A percentile compares a stretch with the other conserved stretches of the same genome.
These are phyloP conservation scores for Tyto alba DNA, from an alignment of 2,113 vertebrate genomes.

Conservation along the genomic window DNA sequence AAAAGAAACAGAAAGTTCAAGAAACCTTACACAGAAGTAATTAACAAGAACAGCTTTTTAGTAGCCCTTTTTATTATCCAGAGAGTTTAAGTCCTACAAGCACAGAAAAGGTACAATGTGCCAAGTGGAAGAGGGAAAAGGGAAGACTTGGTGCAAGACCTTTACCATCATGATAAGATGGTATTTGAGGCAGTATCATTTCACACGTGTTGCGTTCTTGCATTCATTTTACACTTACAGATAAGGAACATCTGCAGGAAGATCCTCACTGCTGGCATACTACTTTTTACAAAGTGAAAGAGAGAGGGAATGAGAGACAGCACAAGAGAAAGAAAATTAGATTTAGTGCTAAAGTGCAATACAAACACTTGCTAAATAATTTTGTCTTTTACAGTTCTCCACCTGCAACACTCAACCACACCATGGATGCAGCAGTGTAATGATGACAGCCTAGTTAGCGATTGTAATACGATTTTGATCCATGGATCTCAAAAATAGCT, in stretches of 20 bases:
- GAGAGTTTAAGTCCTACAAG: not conserved
- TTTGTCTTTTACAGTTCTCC: not conserved
- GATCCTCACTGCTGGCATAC: not conserved
- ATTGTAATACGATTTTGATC: not conserved
- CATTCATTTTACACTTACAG: not conserved
- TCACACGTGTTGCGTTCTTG: fast-evolving
- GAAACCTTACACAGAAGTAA: not conserved
- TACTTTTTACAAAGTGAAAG: not conserved
- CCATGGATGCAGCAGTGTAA: not conserved
- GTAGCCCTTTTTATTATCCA: not conserved
- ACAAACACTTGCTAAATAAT: not conserved
- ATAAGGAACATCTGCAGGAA: not conserved
- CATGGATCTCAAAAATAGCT: not conserved
- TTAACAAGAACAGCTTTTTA: not conserved
- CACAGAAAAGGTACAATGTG: not conserved
- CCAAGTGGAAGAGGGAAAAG: not conserved
- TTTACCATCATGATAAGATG: not conserved
- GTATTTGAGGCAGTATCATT: not conserved
- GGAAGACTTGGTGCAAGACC: not conserved
- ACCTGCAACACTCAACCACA: not conserved
- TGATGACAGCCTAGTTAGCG: not conserved
- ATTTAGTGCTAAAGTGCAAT: not conserved
- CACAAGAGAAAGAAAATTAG: not conserved
- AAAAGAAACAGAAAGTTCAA: not conserved
- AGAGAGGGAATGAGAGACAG: not conserved